Conservation (phyloP, 1,140 invertebrate species). For the Lanistes nyassanus region DNA sequence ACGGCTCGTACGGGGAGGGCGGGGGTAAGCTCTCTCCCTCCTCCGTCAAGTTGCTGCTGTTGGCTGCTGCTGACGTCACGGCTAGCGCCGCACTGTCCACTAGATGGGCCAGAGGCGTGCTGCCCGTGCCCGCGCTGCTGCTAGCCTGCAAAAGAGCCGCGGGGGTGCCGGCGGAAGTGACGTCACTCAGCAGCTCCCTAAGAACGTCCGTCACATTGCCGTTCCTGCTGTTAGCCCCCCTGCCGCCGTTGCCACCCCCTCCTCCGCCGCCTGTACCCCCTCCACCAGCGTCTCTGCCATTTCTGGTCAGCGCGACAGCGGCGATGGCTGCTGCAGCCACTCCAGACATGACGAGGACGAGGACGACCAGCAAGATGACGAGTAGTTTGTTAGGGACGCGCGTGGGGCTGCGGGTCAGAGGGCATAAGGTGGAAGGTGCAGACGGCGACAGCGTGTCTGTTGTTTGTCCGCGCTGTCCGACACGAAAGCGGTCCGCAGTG, state of each 20-base stretch:
- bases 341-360: slow-evolving; percentile 7
- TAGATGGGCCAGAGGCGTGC: neutral
- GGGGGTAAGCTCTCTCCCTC: neutral
- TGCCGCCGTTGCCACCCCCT: neutral
- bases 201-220: slow-evolving; percentile 3
- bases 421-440: neutral
- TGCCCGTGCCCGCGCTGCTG: neutral
- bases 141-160: neutral
- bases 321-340: slow-evolving; percentile 12
- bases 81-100: neutral
- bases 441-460: neutral
- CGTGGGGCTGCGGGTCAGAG: neutral
- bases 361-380: neutral
- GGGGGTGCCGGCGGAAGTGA: slow-evolving; percentile 6
- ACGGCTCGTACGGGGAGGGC: slow-evolving; percentile 38
- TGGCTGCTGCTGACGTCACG: neutral
- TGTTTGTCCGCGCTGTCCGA: neutral
- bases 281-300: neutral
- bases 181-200: slow-evolving; percentile 6
- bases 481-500: too few relatives aligned
- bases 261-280: neutral
- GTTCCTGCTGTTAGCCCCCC: neutral
- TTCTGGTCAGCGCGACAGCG: neutral
- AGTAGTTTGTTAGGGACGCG: slow-evolving; percentile 4
- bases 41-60: neutral